A percentile compares a stretch with the other conserved stretches of the same genome.
These are phyloP conservation scores for Coenonympha arcania DNA, from an alignment of 2,888 invertebrate genomes.

Conservation along the genomic window DNA sequence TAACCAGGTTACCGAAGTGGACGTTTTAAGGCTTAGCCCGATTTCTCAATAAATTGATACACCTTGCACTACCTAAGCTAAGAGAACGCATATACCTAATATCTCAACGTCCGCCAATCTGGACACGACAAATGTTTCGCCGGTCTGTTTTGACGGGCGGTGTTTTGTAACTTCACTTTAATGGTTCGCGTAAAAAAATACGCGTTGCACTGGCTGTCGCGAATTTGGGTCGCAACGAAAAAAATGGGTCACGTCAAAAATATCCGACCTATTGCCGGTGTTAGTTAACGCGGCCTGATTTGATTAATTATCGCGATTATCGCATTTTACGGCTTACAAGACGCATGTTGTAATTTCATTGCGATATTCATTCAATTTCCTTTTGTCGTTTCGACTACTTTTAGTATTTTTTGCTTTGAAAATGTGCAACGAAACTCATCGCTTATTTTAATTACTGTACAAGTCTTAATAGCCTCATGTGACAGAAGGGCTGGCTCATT, in stretches of 20 bases:
- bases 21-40: constrained; percentile 27
- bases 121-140: constrained; percentile 51
- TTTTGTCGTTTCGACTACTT: no score
- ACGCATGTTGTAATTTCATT: constrained; percentile 32
- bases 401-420: no score
- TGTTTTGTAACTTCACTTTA: constrained; percentile 56
- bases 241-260: constrained; percentile 65
- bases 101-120: constrained; percentile 45
- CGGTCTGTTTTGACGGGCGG: constrained; percentile 54
- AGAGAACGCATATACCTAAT: constrained; percentile 36
- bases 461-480: no score
- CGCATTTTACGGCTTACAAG: constrained; percentile 32
- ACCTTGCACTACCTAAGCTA: constrained; percentile 39
- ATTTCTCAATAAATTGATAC: constrained; percentile 37
- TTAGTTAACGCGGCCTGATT: constrained; percentile 62
- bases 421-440: no score
- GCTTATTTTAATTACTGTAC: no score
- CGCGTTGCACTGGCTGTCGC: constrained; percentile 53
- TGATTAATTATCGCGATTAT: constrained; percentile 50
- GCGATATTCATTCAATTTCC: no score
- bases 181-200: constrained; percentile 45
- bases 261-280: constrained; percentile 52
- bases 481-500: no score
- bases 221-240: constrained; percentile 59
- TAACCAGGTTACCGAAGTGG: constrained; percentile 26